Conservation (phyloP, 2,113 vertebrate genomes). For the Ondatra zibethicus region DNA sequence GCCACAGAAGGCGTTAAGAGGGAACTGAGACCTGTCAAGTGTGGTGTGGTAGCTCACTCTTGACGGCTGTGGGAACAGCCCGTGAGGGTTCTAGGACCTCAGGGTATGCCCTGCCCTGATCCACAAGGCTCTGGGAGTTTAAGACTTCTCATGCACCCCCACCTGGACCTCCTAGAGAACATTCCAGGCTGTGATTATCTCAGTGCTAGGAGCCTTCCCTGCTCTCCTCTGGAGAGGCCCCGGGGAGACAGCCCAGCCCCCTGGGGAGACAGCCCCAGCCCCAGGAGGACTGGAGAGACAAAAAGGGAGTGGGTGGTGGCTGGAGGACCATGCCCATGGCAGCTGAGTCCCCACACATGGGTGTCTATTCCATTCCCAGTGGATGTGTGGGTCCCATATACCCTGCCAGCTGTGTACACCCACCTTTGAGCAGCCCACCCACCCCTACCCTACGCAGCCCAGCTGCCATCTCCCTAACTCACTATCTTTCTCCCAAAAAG, state of each 20-base stretch:
- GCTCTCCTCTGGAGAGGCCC: constrained; percentile 25
- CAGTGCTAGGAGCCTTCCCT: constrained; percentile 21
- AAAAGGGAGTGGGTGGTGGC: background rate
- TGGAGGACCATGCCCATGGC: background rate
- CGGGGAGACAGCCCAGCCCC: constrained; percentile 45
- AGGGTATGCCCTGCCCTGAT: background rate
- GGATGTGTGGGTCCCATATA: background rate
- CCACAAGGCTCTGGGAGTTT: background rate
- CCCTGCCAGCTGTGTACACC: too few relatives aligned
- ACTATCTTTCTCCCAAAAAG: background rate
- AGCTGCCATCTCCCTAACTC: background rate
- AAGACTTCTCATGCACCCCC: background rate
- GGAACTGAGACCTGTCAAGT: background rate
- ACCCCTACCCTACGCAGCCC: too few relatives aligned
- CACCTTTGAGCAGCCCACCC: background rate
- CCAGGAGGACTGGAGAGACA: background rate
- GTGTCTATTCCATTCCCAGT: background rate
- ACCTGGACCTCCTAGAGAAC: constrained; percentile 63
- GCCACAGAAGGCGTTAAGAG: background rate
- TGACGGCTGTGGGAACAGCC: background rate
- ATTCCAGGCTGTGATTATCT: constrained; percentile 71
- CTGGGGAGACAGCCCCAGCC: background rate
- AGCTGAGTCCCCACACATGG: background rate
- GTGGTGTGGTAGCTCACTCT: background rate
- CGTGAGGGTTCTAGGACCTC: background rate